Percentiles rank a stretch among this genome's conserved stretches.
Conservation (phyloP, 2,888 invertebrate species). For the Acronicta alni region DNA sequence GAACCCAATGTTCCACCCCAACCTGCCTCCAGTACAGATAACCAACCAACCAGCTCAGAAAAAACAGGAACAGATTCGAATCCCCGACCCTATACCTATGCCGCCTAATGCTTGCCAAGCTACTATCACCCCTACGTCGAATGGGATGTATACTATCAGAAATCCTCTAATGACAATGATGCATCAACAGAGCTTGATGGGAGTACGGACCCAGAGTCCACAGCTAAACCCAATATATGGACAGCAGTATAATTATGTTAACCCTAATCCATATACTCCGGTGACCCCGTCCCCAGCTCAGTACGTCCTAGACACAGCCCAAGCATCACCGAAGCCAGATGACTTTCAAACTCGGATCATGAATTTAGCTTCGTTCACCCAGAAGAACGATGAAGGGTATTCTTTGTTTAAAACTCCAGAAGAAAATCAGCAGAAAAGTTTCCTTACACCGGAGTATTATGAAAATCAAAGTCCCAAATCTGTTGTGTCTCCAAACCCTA, state of each 20-base stretch:
- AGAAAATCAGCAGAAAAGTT: conserved; percentile 73
- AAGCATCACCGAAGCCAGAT: conserved; percentile 66
- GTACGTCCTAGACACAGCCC: conserved; percentile 60
- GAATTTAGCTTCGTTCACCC: conserved; percentile 83
- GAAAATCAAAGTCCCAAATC: conserved; percentile 74
- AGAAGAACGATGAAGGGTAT: conserved; percentile 85
- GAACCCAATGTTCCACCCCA: conserved; percentile 93
- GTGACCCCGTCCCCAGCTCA: conserved; percentile 45
- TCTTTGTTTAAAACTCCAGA: conserved; percentile 80
- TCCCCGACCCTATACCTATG: conserved; percentile 85
- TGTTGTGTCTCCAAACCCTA: conserved; percentile 81
- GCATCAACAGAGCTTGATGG: conserved; percentile 82
- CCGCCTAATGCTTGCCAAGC: conserved; percentile 85
- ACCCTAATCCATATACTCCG: conserved; percentile 72
- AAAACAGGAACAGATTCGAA: conserved; percentile 76
- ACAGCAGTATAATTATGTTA: conserved; percentile 73
- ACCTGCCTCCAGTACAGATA: conserved; percentile 80
- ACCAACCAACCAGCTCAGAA: conserved; percentile 68
- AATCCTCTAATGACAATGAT: conserved; percentile 91
- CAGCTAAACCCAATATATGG: conserved; percentile 67
- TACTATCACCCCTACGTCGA: conserved; percentile 85
- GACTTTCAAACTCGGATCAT: conserved; percentile 79
- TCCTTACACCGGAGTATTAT: conserved; percentile 75
- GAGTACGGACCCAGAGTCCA: conserved; percentile 65
- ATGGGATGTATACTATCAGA: conserved; percentile 95